Evolutionary conservation across 2,113 vertebrate genomes (phyloP).

Genomic region (Cyphomyrus plagiostoma): DNA sequence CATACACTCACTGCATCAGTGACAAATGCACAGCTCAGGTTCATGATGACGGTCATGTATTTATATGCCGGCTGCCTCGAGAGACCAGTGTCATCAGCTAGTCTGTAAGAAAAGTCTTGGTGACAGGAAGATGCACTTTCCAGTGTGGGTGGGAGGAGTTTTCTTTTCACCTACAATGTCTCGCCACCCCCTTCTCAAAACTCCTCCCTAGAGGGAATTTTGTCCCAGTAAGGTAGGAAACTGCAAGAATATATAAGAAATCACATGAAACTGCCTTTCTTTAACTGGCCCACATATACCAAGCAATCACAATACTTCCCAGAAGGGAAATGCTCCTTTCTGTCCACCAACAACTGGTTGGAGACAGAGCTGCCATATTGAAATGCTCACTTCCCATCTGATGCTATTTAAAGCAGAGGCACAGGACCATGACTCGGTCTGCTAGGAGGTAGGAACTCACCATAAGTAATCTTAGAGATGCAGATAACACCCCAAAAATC

Average conservation of each 20-base stretch:
- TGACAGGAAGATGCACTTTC: background rate
- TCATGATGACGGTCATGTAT: background rate
- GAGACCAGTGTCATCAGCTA: background rate
- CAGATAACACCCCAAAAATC: background rate
- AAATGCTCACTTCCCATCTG: background rate
- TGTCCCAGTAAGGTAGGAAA: background rate
- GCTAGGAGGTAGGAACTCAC: background rate
- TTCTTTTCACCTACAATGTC: background rate
- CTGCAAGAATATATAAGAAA: background rate
- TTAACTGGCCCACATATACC: background rate
- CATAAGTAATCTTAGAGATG: background rate
- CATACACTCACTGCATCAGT: background rate
- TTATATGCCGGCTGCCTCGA: background rate
- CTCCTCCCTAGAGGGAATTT: background rate
- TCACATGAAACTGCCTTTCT: background rate
- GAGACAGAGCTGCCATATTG: background rate
- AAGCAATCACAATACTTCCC: background rate
- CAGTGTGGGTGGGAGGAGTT: background rate
- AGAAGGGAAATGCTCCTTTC: background rate
- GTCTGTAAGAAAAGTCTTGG: background rate
- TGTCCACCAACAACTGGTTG: background rate
- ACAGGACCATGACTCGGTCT: background rate
- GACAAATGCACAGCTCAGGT: background rate
- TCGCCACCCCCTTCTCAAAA: background rate
- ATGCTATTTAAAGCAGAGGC: background rate